A percentile compares a stretch with the other conserved stretches of the same genome.
These are phyloP conservation scores for Benitochromis conjunctus DNA, from an alignment of 2,113 vertebrate species.

Conservation along the genomic window DNA sequence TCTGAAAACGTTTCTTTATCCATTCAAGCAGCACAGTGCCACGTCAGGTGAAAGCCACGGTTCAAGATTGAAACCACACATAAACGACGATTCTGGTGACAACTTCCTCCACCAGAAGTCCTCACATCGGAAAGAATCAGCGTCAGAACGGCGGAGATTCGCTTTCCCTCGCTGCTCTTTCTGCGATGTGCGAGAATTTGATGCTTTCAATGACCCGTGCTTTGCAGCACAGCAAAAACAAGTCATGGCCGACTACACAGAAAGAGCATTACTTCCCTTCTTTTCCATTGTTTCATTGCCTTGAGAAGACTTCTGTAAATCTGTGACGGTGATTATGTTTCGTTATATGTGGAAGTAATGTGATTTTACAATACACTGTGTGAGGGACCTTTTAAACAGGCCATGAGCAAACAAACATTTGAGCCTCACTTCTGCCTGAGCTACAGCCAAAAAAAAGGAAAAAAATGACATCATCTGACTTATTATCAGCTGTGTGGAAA, in stretches of 20 bases:
- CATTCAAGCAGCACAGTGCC: slow-evolving; percentile 13
- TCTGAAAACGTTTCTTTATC: slow-evolving; percentile 22
- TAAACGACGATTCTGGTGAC: slow-evolving; percentile 15
- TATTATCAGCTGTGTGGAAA: slow-evolving; percentile 16
- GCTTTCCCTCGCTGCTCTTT: slow-evolving; percentile 26
- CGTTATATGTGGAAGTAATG: neutral
- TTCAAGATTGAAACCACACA: slow-evolving; percentile 30
- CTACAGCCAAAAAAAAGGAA: neutral
- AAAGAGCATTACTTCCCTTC: neutral
- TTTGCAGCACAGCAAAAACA: slow-evolving; percentile 42
- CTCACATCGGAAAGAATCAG: slow-evolving; percentile 51
- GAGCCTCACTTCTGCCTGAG: slow-evolving; percentile 11
- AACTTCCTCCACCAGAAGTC: slow-evolving; percentile 20
- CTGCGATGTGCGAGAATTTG: slow-evolving; percentile 49
- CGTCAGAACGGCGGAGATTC: slow-evolving; percentile 28
- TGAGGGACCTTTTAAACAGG: neutral
- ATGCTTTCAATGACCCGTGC: slow-evolving; percentile 57
- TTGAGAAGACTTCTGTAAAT: neutral
- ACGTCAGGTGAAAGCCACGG: slow-evolving; percentile 13
- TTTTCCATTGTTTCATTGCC: neutral
- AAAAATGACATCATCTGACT: slow-evolving; percentile 27
- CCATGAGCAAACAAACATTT: neutral
- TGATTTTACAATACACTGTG: neutral
- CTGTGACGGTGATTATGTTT: neutral
- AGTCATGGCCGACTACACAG: slow-evolving; percentile 24